These are phyloP conservation scores for Lepus oiostolus DNA, from an alignment of 2,797 vertebrate genomes.

Conservation along the genomic window DNA sequence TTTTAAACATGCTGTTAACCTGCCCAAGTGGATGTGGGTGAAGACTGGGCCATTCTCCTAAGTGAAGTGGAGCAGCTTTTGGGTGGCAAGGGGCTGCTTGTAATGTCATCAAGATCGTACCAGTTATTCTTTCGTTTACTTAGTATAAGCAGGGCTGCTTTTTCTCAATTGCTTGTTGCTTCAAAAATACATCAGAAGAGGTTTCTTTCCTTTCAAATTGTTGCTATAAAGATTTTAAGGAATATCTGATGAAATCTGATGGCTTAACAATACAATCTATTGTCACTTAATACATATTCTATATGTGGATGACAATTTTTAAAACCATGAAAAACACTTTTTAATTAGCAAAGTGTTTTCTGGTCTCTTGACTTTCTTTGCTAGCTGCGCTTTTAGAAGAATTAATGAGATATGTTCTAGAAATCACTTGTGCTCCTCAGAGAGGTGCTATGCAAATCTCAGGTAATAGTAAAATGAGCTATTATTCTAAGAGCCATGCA, in stretches of 20 bases:
- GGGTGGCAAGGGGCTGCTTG: too few relatives aligned
- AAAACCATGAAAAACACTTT: background rate
- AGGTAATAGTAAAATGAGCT: background rate
- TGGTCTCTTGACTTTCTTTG: slow-evolving; percentile 43
- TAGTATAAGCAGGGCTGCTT: background rate
- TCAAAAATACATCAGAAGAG: background rate
- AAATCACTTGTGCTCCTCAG: slow-evolving; percentile 38
- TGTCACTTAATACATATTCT: background rate
- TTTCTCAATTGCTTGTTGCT: slow-evolving; percentile 36
- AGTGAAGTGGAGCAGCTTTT: too few relatives aligned
- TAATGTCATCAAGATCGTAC: background rate
- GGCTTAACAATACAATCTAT: background rate
- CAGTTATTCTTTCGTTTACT: slow-evolving; percentile 39
- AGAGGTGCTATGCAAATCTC: slow-evolving; percentile 46
- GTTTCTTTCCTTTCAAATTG: slow-evolving; percentile 39
- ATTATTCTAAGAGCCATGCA: slow-evolving; percentile 43
- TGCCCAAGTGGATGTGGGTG: too few relatives aligned
- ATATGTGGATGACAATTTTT: background rate
- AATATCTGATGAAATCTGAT: background rate
- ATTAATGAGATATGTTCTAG: slow-evolving; percentile 57
- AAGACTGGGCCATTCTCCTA: too few relatives aligned
- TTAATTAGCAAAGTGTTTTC: background rate
- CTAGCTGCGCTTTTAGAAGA: slow-evolving; percentile 44
- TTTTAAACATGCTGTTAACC: too few relatives aligned
- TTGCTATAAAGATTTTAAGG: background rate